Conservation (phyloP, 1,140 invertebrate genomes). For the Sminthurinus signatus region DNA sequence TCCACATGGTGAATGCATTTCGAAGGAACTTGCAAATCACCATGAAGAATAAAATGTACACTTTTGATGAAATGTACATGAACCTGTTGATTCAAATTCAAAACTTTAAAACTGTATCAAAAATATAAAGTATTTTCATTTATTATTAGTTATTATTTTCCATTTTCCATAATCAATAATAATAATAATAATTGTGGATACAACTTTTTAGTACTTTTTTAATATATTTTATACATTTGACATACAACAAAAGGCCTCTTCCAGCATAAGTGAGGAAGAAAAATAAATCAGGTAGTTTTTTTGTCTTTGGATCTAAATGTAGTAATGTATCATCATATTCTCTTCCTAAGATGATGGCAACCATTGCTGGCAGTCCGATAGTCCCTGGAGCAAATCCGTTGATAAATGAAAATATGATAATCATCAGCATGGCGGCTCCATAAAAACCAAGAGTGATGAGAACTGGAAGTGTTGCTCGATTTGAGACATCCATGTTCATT, state of each 20-base stretch:
- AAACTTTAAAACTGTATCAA: neutral
- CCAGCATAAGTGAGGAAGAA: neutral
- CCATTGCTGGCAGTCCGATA: neutral
- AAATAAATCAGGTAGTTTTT: neutral
- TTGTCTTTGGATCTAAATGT: neutral
- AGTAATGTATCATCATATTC: neutral
- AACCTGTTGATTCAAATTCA: too few species aligned
- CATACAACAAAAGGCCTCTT: neutral
- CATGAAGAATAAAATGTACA: constrained; percentile 20
- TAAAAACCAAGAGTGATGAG: neutral
- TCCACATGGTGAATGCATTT: constrained; percentile 31
- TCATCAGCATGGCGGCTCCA: neutral
- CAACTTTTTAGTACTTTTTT: neutral
- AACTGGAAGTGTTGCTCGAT: neutral
- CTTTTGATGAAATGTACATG: constrained; percentile 20
- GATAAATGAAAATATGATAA: neutral
- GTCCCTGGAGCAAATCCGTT: neutral
- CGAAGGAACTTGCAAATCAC: constrained; percentile 25
- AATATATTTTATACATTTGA: neutral
- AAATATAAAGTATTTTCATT: neutral
- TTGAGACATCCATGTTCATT: constrained; percentile 22
- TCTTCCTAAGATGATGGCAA: neutral
- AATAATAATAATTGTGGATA: neutral
- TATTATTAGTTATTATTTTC: neutral
- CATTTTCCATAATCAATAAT: neutral